Conservation (phyloP, 2,797 vertebrate species). For the Pteronotus mesoamericanus region DNA sequence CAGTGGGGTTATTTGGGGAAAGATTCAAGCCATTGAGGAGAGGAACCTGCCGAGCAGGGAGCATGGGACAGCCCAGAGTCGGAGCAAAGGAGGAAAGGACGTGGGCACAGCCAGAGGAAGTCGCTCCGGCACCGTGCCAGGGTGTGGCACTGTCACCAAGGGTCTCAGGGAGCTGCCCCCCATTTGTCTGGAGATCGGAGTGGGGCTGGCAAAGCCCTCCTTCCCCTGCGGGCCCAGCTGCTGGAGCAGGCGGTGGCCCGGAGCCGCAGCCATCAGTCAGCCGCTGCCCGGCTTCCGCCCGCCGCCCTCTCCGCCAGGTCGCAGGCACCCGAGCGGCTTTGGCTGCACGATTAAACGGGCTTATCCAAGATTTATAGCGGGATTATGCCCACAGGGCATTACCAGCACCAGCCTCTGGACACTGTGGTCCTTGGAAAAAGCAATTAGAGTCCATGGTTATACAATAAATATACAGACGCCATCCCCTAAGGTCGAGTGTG, state of each 20-base stretch:
- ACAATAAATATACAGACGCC: slow-evolving; percentile 34
- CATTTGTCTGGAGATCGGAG: fast-evolving
- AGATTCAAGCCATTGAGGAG: not conserved
- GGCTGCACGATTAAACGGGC: slow-evolving; percentile 67
- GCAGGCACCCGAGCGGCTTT: not conserved
- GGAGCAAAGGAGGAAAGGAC: not conserved
- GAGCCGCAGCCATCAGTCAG: not conserved
- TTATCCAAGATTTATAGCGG: slow-evolving; percentile 60
- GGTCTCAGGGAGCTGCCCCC: not conserved
- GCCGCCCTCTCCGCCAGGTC: not conserved
- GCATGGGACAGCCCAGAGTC: not conserved
- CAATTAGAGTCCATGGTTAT: slow-evolving; percentile 60
- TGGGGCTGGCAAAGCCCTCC: fast-evolving
- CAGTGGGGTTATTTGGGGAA: not conserved
- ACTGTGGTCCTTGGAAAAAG: slow-evolving; percentile 64
- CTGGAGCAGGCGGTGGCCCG: fast-evolving
- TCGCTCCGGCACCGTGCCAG: not conserved
- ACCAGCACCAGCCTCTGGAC: slow-evolving; percentile 49
- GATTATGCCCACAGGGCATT: slow-evolving; percentile 62
- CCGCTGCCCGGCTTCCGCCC: not conserved
- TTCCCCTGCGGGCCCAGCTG: not conserved
- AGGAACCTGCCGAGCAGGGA: not conserved
- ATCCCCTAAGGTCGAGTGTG: slow-evolving; percentile 18
- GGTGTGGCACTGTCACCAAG: not conserved
- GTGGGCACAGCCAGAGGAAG: fast-evolving